Conservation (phyloP, 1,140 invertebrate genomes). For the Mactra quadrangularis region DNA sequence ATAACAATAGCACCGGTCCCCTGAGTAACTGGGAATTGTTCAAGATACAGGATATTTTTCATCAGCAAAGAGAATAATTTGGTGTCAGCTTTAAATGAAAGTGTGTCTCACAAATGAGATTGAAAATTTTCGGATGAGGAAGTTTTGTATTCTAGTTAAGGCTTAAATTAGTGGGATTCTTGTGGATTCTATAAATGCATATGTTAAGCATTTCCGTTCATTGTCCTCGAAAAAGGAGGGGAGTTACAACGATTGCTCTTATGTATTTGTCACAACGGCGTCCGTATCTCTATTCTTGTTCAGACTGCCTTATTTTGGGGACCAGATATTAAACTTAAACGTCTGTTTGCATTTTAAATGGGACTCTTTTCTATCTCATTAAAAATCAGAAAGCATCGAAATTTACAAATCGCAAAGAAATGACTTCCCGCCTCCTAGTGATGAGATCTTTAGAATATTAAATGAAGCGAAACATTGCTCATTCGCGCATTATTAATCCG, state of each 20-base stretch:
- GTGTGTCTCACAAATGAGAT: slow-evolving; percentile 30
- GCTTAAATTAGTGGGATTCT: slow-evolving; percentile 42
- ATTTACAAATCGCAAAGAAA: slow-evolving; percentile 64
- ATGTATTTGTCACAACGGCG: slow-evolving; percentile 19
- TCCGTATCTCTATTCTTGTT: slow-evolving; percentile 27
- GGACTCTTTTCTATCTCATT: slow-evolving; percentile 60
- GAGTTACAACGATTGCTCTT: slow-evolving; percentile 22
- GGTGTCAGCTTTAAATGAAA: slow-evolving; percentile 43
- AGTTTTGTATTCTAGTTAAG: slow-evolving; percentile 37
- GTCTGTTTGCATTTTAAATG: slow-evolving; percentile 64
- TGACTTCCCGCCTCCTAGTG: slow-evolving; percentile 59
- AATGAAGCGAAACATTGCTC: slow-evolving; percentile 48
- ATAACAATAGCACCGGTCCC: slow-evolving; percentile 41
- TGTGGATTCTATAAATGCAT: slow-evolving; percentile 27
- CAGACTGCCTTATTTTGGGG: slow-evolving; percentile 44
- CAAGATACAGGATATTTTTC: slow-evolving; percentile 49
- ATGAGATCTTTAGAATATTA: slow-evolving; percentile 34
- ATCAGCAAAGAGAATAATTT: slow-evolving; percentile 39
- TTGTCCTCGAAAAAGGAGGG: slow-evolving; percentile 11
- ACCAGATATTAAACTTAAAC: slow-evolving; percentile 60
- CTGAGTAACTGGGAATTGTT: slow-evolving; percentile 20
- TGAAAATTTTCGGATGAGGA: slow-evolving; percentile 40
- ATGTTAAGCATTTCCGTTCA: slow-evolving; percentile 60
- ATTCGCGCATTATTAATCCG: slow-evolving; percentile 55
- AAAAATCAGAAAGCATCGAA: slow-evolving; percentile 62